phyloP scores from a whole-genome alignment of 2,797 vertebrate species.

The Pseudotriccus pelzelni region DNA sequence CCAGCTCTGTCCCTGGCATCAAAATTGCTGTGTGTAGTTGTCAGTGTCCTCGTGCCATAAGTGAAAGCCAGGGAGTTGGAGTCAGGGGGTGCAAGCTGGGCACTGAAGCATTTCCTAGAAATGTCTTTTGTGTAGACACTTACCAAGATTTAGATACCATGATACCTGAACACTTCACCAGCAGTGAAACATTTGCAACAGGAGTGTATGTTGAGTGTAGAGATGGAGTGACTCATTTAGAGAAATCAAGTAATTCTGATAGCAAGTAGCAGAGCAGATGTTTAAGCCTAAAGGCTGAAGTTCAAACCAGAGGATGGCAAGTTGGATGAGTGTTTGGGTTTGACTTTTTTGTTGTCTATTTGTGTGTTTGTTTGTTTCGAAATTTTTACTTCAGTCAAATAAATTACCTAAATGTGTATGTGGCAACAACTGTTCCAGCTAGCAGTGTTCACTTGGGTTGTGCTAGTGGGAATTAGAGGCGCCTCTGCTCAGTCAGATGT shows the following conservation, averaged over 20 bases:
- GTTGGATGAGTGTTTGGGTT: not conserved
- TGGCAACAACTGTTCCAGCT: not conserved
- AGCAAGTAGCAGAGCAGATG: not conserved
- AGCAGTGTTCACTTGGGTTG: not conserved
- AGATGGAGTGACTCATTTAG: not conserved
- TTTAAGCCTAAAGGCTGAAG: not conserved
- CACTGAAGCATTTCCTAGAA: not conserved
- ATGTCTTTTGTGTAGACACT: not conserved
- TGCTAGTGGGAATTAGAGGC: not conserved
- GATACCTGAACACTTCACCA: not conserved
- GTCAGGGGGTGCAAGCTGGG: not conserved
- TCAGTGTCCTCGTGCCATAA: fast-evolving
- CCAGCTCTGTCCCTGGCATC: not conserved
- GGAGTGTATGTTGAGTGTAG: not conserved
- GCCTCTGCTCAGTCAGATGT: not conserved
- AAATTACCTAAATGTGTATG: not conserved
- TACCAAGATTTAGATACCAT: not conserved
- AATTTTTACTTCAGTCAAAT: not conserved
- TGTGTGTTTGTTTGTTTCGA: not conserved
- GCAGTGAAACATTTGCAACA: not conserved
- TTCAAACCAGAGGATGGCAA: not conserved
- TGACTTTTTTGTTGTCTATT: not conserved
- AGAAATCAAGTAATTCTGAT: not conserved
- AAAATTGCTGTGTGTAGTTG: not conserved
- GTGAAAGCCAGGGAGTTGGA: not conserved